Base-by-base conservation (phyloP, 2,888 invertebrate genomes). In the Selenia dentaria region DNA sequence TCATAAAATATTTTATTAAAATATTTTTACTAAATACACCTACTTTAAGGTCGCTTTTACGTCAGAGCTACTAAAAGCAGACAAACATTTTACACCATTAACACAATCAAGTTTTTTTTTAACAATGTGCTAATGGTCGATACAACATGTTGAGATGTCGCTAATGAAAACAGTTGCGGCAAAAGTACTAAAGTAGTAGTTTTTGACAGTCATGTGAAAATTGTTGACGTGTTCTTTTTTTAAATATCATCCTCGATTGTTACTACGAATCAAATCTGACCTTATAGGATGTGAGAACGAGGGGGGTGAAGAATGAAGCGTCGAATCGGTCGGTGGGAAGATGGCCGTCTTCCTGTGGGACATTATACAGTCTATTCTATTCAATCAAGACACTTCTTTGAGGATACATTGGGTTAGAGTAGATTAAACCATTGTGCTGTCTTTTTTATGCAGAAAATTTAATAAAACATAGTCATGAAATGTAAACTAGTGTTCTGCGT, bases 141-240 rank as follows among this genome's bases (percentile, higher is more conserved):
- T 54, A 71, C 66, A 67, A 67, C 64, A 62, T 62, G 54, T 57
- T 68, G 65, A 60, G 57, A 65, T 62, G 72, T 65, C 67, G 78
- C 79, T 84, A 83, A 83, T 78, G 71, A 81, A 33, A 78, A 71
- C 67, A 50, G 57, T 69, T 74, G 75, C 64, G 70, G 70, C 73
- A 72, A 73, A 75, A 68, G 62, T 62, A 65, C 52, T 55, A 62
- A 49, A 57, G 61, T 49, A 37, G 50, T 37, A 28, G 64, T 72
- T 78, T 78, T 83, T 84, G 64, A 77, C 83, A 74, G 57, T 41
- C 47, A 73, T 43, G 63, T 73, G 82, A 83, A 74, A 82, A 83
- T 82, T 80, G 64, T 44, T 64, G 59, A 57, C 60, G 66, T 62
- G 32, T 34, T 51, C 43, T 51, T 57, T 54, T 38, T 62, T 54